phyloP scores from a whole-genome alignment of 2,888 invertebrate genomes.

The Nematopogon swammerdamellus region DNA sequence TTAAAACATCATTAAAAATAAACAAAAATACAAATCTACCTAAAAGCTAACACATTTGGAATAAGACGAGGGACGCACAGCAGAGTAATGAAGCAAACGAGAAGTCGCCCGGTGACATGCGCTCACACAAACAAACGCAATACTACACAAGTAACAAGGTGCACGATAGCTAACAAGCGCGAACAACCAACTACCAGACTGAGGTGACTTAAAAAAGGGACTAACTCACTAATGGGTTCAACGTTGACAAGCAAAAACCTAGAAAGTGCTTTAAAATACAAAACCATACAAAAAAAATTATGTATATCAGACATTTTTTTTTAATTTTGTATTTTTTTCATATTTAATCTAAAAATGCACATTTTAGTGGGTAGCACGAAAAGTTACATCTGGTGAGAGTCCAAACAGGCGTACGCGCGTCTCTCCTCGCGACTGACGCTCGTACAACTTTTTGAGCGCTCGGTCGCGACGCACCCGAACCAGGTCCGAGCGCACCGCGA shows the following conservation, averaged over 20 bases:
- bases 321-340: conserved; percentile 25
- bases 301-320: conserved; percentile 21
- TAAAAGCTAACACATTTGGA: neutral
- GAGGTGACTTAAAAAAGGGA: neutral
- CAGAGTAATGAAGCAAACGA: neutral
- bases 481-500: conserved; percentile 12
- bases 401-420: conserved; percentile 40
- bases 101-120: neutral
- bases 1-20: too few relatives aligned
- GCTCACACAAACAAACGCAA: neutral
- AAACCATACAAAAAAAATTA: conserved; percentile 11
- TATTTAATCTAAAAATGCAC: conserved; percentile 36
- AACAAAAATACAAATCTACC: neutral
- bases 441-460: conserved; percentile 43
- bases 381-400: conserved; percentile 18
- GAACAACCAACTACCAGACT: neutral
- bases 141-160: neutral
- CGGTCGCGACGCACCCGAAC: conserved; percentile 14
- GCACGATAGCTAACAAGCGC: neutral
- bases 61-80: neutral
- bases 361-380: conserved; percentile 23
- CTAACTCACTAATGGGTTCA: neutral
- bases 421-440: conserved; percentile 12
- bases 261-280: neutral
- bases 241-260: neutral